Conservation (phyloP, 1,140 invertebrate genomes). For the Drosophila sechellia region DNA sequence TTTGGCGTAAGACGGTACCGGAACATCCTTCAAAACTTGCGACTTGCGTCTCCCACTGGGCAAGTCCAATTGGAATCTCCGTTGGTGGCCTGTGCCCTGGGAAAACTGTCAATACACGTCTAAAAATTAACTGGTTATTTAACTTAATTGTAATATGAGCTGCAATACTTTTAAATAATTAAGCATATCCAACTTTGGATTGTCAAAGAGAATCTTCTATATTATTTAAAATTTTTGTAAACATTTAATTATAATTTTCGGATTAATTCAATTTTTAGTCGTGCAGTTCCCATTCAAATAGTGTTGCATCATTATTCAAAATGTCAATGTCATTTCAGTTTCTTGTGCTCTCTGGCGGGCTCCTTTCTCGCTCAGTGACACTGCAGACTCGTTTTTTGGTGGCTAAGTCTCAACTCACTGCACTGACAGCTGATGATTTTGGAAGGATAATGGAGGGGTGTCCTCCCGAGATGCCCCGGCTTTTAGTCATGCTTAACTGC, state of each 20-base stretch:
- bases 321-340: conserved; percentile 78
- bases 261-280: neutral
- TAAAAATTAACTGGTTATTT: neutral
- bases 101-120: neutral
- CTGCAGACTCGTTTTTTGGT: conserved; percentile 56
- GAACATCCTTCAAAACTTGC: conserved; percentile 51
- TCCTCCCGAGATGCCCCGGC: conserved; percentile 14
- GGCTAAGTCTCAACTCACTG: conserved; percentile 69
- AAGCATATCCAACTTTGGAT: too few species aligned
- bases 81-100: conserved; percentile 20
- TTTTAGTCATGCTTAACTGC: conserved; percentile 48
- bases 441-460: conserved; percentile 22
- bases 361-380: conserved; percentile 36
- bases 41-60: conserved; percentile 31
- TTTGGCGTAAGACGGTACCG: conserved; percentile 3
- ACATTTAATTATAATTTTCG: too few species aligned
- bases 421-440: conserved; percentile 71
- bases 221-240: too few species aligned
- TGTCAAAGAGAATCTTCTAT: too few species aligned
- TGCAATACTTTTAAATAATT: too few species aligned
- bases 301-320: conserved; percentile 78
- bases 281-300: conserved; percentile 24
- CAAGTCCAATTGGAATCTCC: conserved; percentile 20
- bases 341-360: conserved; percentile 1
- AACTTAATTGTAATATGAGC: too few species aligned